Conservation (phyloP, 2,888 invertebrate genomes). For the Dorcus hopei region DNA sequence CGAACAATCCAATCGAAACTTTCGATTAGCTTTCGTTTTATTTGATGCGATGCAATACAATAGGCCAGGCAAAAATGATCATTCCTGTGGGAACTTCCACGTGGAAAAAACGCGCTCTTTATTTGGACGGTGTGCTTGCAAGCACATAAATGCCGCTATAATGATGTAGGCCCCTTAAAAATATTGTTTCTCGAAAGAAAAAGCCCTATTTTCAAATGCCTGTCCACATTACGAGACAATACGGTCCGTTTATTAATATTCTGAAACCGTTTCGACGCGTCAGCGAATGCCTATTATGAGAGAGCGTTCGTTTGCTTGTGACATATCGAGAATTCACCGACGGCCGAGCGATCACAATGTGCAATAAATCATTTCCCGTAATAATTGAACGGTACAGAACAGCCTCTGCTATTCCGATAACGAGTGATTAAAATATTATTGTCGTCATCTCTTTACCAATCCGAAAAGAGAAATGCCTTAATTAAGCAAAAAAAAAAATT, state of each 20-base stretch:
- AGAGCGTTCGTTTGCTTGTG: not conserved
- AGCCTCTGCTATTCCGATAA: too few relatives aligned
- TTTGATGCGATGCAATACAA: too few relatives aligned
- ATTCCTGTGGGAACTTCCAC: too few relatives aligned
- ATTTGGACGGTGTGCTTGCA: not conserved
- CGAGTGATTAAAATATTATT: too few relatives aligned
- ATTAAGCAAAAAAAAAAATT: too few relatives aligned
- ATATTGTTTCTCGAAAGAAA: not conserved
- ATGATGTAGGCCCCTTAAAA: constrained; percentile 1
- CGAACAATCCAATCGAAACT: too few relatives aligned
- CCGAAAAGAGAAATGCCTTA: too few relatives aligned
- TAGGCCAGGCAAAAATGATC: too few relatives aligned
- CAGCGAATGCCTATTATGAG: not conserved
- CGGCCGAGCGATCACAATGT: constrained; percentile 6
- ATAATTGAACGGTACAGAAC: too few relatives aligned
- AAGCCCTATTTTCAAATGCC: constrained; percentile 5
- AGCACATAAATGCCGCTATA: constrained; percentile 3
- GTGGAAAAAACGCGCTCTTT: too few relatives aligned
- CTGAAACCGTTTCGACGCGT: not conserved
- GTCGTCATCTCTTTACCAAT: too few relatives aligned
- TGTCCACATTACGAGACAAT: constrained; percentile 8
- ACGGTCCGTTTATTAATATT: constrained; percentile 9
- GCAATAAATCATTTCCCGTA: constrained; percentile 8
- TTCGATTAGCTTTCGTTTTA: too few relatives aligned
- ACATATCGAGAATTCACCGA: constrained; percentile 6